phyloP scores from a whole-genome alignment of 2,797 vertebrate genomes.

The Siniperca obscura region DNA sequence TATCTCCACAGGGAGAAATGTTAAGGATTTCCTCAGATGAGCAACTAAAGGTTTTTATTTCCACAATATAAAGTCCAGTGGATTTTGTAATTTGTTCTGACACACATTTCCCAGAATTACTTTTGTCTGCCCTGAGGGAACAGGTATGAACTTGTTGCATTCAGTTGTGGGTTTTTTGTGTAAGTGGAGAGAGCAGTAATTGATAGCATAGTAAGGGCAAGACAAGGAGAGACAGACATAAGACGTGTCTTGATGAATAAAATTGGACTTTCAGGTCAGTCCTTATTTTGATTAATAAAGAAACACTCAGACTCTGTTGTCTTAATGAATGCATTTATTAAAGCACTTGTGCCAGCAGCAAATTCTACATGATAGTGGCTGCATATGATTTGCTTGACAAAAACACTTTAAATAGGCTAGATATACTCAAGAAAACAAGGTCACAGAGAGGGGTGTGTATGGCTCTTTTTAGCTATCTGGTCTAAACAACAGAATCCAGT shows the following conservation, averaged over 20 bases:
- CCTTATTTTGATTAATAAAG: too few relatives aligned
- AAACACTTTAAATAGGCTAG: too few relatives aligned
- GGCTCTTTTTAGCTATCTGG: too few relatives aligned
- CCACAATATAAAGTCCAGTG: not conserved
- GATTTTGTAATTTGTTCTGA: constrained; percentile 1
- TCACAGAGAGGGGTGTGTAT: too few relatives aligned
- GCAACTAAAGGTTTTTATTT: not conserved
- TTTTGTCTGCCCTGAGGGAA: constrained; percentile 2
- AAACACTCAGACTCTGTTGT: too few relatives aligned
- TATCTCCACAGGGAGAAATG: not conserved
- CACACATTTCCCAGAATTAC: not conserved
- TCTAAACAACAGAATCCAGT: not conserved
- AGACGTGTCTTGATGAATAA: too few relatives aligned
- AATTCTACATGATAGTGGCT: too few relatives aligned
- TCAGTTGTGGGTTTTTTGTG: constrained; percentile 1
- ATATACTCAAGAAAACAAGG: too few relatives aligned
- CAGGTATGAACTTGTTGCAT: not conserved
- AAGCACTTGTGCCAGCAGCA: too few relatives aligned
- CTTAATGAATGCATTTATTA: too few relatives aligned
- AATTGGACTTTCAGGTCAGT: too few relatives aligned
- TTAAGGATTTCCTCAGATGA: not conserved
- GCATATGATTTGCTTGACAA: too few relatives aligned
- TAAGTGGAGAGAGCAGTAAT: constrained; percentile 8
- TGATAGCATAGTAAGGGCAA: not conserved
- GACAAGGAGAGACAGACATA: not conserved